Evolutionary conservation across 2,797 vertebrate species (phyloP), one percentile per base, ranked within the genome.

Genomic region (Microctenopoma lineatum): DNA sequence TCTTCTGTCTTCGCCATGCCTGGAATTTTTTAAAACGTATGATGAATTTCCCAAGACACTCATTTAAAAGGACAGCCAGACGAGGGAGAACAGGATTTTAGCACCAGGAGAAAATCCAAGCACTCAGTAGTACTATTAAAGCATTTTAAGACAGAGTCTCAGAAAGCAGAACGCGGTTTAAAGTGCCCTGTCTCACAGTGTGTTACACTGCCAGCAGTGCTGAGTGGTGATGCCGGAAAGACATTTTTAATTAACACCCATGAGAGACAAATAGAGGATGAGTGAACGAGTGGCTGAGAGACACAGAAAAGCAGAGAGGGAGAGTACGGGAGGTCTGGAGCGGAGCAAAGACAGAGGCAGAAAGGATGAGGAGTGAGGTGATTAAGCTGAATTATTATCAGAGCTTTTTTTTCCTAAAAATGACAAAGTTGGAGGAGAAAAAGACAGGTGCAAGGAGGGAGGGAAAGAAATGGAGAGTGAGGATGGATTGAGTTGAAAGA

Each of bases 351-450:
- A 59, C 66, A 78, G 75, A 63, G 45, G 55, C 64, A 16, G 62
- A 11, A 51, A 71, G 59, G 75, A 66, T 66, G 70, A 83, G 72
- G 68, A 81, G 76, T 59, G 66, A 87, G 83, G 84, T 85, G 86
- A 94, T 92, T 88, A 89, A 84, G 89, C 75, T 90, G 84, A 92
- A 92, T 93, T 90, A 90, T 89, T 92, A 92, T 90, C 84, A 75
- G 81, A 77, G 73, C 82, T 46, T 59, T 15, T 2, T 44, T 55
- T 25, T 16, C 32, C 32, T 42, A 46, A 66, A 85, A 84, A 86
- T 79, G 78, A 85, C 60, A 62, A 77, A 36, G 50, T 46, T 32
- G 51, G 55, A n/a, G 25, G 51, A 67, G 41, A 61, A 48, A 61
- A 18, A 67, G 39, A 56, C 26, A 55, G 41, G 39, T 9, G 11